Conservation (phyloP, 2,888 invertebrate genomes). For the Philereme transversata region DNA sequence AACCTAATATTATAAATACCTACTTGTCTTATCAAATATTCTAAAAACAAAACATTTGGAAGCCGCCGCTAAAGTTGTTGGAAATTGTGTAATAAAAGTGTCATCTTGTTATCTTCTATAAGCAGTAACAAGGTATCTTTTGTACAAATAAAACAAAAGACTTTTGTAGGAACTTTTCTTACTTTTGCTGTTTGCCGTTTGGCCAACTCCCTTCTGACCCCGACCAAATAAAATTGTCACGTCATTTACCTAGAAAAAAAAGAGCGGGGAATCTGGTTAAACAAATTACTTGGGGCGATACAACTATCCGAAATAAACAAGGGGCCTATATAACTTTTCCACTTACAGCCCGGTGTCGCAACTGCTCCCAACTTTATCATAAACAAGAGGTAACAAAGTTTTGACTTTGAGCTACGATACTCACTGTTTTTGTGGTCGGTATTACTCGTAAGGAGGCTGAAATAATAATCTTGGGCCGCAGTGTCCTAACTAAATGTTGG, state of each 20-base stretch:
- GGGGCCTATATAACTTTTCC: constrained; percentile 57
- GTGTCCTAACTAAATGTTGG: constrained; percentile 27
- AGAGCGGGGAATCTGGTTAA: constrained; percentile 43
- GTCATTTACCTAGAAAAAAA: constrained; percentile 25
- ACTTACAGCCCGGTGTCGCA: constrained; percentile 56
- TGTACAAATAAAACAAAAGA: constrained; percentile 26
- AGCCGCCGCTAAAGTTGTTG: not conserved
- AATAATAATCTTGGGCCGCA: constrained; percentile 40
- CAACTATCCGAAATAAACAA: constrained; percentile 53
- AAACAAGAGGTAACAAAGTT: constrained; percentile 62
- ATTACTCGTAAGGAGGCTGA: constrained; percentile 38
- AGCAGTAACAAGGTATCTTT: constrained; percentile 19
- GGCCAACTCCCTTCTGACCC: constrained; percentile 22
- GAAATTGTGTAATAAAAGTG: constrained; percentile 14
- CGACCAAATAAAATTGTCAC: constrained; percentile 32
- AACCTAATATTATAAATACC: no score
- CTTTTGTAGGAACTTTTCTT: constrained; percentile 18
- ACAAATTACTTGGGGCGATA: constrained; percentile 47
- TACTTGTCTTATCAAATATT: not conserved
- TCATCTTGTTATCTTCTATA: constrained; percentile 21
- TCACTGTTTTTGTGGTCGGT: constrained; percentile 48
- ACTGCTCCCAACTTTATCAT: constrained; percentile 58
- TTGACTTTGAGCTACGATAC: constrained; percentile 50
- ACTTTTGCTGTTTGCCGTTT: constrained; percentile 13
- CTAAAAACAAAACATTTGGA: not conserved